These are phyloP conservation scores for Delia radicum DNA, from an alignment of 1,140 invertebrate species.

Conservation along the genomic window DNA sequence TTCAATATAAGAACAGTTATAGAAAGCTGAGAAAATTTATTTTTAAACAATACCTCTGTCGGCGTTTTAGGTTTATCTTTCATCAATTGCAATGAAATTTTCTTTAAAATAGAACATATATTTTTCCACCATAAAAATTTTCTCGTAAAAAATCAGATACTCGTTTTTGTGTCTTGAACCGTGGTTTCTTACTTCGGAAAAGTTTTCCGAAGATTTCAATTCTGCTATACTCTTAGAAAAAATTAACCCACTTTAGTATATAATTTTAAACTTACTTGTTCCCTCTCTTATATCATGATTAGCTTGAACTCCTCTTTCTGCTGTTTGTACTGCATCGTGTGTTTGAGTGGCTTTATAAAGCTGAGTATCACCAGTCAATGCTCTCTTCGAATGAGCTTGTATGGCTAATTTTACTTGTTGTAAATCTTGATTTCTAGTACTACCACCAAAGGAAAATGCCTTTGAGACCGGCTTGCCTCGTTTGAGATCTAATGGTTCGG, in stretches of 20 bases:
- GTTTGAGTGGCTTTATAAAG: conserved; percentile 51
- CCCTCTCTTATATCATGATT: conserved; percentile 45
- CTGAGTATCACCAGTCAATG: conserved; percentile 45
- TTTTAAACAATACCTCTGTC: too few species aligned
- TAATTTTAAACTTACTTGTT: conserved; percentile 26
- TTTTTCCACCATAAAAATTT: too few species aligned
- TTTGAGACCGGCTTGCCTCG: conserved; percentile 43
- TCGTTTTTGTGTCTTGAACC: too few species aligned
- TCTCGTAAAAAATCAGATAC: too few species aligned
- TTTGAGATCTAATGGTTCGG: conserved; percentile 47
- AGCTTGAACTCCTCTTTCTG: conserved; percentile 47
- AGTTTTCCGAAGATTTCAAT: neutral
- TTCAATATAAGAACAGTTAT: too few species aligned
- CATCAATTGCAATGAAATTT: too few species aligned
- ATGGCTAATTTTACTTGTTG: conserved; percentile 63
- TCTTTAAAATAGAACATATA: too few species aligned
- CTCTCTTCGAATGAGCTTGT: conserved; percentile 57
- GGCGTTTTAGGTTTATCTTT: too few species aligned
- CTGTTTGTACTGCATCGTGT: conserved; percentile 42
- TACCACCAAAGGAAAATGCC: conserved; percentile 47
- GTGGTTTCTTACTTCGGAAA: too few species aligned
- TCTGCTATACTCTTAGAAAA: too few species aligned
- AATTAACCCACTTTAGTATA: too few species aligned
- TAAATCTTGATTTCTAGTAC: conserved; percentile 59
- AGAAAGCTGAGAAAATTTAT: too few species aligned